These are phyloP conservation scores for Porites cylindrica DNA, from an alignment of 92 coral and sea anemone genomes.

Conservation along the genomic window DNA sequence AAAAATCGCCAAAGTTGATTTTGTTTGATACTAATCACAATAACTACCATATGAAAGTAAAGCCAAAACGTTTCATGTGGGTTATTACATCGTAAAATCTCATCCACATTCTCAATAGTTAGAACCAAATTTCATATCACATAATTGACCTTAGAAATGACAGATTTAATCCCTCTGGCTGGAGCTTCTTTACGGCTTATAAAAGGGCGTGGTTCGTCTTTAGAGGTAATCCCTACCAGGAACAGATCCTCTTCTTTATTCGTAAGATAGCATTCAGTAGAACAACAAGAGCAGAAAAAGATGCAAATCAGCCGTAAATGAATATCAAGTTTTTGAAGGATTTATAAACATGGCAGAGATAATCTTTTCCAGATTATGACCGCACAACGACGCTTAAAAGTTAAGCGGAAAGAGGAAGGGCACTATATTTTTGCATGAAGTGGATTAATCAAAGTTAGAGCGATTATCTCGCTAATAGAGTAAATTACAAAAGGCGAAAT, in stretches of 20 bases:
- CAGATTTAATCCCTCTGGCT: not conserved
- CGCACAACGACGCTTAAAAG: conserved; percentile 32
- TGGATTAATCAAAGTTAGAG: conserved; percentile 46
- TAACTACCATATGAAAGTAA: no score
- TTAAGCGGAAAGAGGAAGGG: conserved; percentile 39
- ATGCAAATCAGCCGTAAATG: not conserved
- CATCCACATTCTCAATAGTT: no score
- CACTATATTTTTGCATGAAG: conserved; percentile 28
- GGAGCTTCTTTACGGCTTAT: not conserved
- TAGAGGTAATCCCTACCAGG: not conserved
- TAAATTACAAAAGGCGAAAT: not conserved
- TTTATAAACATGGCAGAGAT: conserved; percentile 16
- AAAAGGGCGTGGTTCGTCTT: conserved; percentile 17
- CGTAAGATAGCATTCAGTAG: not conserved
- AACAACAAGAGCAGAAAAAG: not conserved
- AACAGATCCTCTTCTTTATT: not conserved
- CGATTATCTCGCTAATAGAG: conserved; percentile 18
- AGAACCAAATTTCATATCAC: no score
- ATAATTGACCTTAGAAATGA: not conserved
- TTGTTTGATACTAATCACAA: no score
- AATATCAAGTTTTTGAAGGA: not conserved
- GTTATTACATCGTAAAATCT: not conserved
- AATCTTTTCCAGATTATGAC: conserved; percentile 29
- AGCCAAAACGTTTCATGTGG: no score
- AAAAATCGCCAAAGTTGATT: not conserved